Percentiles rank a stretch among this genome's conserved stretches.
These are phyloP conservation scores for Glaucopsyche alexis DNA, from an alignment of 2,888 invertebrate genomes.

Conservation along the genomic window DNA sequence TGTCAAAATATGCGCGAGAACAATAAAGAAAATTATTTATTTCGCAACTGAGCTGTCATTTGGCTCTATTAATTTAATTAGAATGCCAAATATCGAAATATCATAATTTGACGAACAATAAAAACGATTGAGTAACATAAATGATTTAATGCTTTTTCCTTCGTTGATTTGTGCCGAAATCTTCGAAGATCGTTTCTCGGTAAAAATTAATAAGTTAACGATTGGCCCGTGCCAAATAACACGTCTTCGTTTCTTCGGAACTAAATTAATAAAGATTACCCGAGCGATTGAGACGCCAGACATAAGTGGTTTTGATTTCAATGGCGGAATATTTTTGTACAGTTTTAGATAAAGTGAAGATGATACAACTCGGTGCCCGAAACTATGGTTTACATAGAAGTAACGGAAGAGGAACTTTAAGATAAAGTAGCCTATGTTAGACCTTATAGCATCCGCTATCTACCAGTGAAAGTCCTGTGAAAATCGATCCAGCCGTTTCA, in stretches of 20 bases:
- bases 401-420: no score
- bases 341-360: not conserved
- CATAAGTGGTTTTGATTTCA: slow-evolving; percentile 17
- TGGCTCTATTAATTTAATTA: not conserved
- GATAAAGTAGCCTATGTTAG: no score
- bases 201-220: slow-evolving; percentile 48
- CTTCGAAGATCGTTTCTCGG: slow-evolving; percentile 48
- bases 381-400: no score
- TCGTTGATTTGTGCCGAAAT: slow-evolving; percentile 24
- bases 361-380: no score
- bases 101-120: not conserved
- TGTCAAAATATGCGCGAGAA: not conserved
- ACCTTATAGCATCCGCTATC: no score
- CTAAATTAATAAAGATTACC: slow-evolving; percentile 12
- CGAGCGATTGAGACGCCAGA: slow-evolving; percentile 4
- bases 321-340: not conserved
- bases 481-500: no score
- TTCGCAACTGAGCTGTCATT: not conserved
- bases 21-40: not conserved
- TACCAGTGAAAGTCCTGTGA: no score
- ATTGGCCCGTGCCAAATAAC: slow-evolving; percentile 66
- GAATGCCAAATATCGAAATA: slow-evolving; percentile 12
- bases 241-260: slow-evolving; percentile 11
- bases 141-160: slow-evolving; percentile 8
- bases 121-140: not conserved